Percentiles rank a stretch among this genome's conserved stretches.
These are phyloP conservation scores for Cottus gobio DNA, from an alignment of 2,113 vertebrate genomes.

Conservation along the genomic window DNA sequence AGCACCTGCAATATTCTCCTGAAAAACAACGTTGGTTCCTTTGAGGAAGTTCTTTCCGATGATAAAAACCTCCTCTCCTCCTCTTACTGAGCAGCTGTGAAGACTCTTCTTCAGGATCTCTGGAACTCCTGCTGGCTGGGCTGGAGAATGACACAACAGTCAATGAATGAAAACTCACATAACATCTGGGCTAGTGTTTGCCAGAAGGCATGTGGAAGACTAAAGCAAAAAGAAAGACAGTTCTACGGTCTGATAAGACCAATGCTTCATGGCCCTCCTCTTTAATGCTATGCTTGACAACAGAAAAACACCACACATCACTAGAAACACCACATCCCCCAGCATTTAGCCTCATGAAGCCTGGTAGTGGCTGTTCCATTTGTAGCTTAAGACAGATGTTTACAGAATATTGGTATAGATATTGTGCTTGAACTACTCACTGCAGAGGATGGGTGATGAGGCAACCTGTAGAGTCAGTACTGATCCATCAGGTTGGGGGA, in stretches of 20 bases:
- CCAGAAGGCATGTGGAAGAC: not conserved
- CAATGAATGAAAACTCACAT: constrained; percentile 21
- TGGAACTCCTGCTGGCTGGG: constrained; percentile 97
- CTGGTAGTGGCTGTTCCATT: not conserved
- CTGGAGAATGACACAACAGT: constrained; percentile 74
- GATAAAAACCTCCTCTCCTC: constrained; percentile 97
- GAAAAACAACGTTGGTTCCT: constrained; percentile 99
- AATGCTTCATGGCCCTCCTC: not conserved
- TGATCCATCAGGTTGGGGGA: constrained; percentile 93
- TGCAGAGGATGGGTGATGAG: constrained; percentile 96
- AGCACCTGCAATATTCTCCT: constrained; percentile 89
- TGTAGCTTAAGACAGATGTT: not conserved
- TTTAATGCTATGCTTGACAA: not conserved
- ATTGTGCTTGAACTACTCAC: constrained; percentile 84
- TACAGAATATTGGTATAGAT: not conserved
- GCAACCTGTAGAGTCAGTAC: constrained; percentile 91
- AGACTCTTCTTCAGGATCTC: constrained; percentile 99
- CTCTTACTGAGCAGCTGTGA: constrained; percentile 93
- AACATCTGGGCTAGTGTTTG: constrained; percentile 16
- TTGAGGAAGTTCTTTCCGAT: constrained; percentile 99
- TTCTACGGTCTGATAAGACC: not conserved
- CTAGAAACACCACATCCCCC: not conserved
- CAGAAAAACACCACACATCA: not conserved
- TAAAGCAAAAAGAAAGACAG: not conserved
- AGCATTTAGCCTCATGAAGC: not conserved